Percentiles rank a stretch among this genome's conserved stretches.
These are phyloP conservation scores for Cynocephalus volans DNA, from an alignment of 2,113 vertebrate genomes.

Conservation along the genomic window DNA sequence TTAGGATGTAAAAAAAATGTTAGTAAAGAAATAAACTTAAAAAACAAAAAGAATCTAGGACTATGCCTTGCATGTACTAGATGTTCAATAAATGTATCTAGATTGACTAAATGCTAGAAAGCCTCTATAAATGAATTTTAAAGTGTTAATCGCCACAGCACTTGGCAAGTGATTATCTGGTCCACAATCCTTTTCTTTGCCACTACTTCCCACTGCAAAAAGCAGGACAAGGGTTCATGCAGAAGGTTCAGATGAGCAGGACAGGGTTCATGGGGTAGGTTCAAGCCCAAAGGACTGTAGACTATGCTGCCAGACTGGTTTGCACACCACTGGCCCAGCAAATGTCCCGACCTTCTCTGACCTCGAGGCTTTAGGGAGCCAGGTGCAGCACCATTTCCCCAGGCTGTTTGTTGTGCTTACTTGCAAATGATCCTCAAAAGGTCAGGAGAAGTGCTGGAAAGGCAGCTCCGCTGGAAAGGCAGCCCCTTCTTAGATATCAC, in stretches of 20 bases:
- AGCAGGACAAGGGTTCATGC: background rate
- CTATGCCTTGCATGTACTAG: background rate
- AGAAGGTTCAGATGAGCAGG: background rate
- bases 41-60: background rate
- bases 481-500: slow-evolving; percentile 29
- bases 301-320: background rate
- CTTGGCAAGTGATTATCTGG: background rate
- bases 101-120: background rate
- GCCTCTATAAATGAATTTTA: background rate
- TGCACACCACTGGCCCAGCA: background rate
- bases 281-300: background rate
- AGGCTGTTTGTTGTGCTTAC: background rate
- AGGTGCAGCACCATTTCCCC: background rate
- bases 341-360: background rate
- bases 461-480: rapidly evolving
- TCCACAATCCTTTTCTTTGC: background rate
- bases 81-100: background rate
- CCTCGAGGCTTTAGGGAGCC: background rate
- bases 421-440: background rate
- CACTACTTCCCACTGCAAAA: background rate
- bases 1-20: too few relatives aligned
- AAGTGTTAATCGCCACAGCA: background rate
- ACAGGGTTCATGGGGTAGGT: background rate
- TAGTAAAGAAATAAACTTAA: too few relatives aligned
- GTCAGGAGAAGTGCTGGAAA: background rate